Evolutionary conservation across 2,797 vertebrate species (phyloP).

Genomic region (Enteromius treurensis): DNA sequence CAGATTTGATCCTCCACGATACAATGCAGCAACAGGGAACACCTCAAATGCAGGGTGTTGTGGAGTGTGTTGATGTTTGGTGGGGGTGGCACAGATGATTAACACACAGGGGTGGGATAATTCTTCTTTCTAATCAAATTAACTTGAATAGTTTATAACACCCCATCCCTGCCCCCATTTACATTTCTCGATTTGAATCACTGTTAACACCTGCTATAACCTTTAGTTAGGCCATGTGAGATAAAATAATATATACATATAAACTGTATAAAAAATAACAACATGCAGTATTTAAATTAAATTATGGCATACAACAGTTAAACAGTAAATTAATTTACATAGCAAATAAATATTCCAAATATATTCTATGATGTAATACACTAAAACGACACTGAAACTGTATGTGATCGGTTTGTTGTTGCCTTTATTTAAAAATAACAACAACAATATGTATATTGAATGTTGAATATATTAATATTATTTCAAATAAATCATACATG

Average conservation of each 20-base stretch:
- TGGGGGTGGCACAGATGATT: background rate
- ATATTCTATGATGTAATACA: background rate
- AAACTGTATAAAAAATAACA: background rate
- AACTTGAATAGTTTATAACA: background rate
- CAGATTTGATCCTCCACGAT: background rate
- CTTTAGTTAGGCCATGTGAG: background rate
- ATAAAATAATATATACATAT: background rate
- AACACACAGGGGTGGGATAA: slow-evolving; percentile 5
- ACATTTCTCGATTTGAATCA: background rate
- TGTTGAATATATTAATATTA: background rate
- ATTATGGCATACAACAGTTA: background rate
- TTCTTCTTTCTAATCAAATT: background rate
- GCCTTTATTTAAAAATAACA: background rate
- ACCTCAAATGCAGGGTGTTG: background rate
- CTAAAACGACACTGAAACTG: background rate
- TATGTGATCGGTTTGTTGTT: background rate
- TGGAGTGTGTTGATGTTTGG: background rate
- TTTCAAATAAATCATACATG: background rate
- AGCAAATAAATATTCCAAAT: background rate
- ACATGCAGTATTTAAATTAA: background rate
- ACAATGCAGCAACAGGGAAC: background rate
- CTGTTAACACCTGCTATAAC: background rate
- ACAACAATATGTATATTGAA: background rate
- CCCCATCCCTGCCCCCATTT: background rate
- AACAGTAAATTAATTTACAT: background rate